Conservation (phyloP, 2,797 vertebrate genomes). For the Harpagifer antarcticus region DNA sequence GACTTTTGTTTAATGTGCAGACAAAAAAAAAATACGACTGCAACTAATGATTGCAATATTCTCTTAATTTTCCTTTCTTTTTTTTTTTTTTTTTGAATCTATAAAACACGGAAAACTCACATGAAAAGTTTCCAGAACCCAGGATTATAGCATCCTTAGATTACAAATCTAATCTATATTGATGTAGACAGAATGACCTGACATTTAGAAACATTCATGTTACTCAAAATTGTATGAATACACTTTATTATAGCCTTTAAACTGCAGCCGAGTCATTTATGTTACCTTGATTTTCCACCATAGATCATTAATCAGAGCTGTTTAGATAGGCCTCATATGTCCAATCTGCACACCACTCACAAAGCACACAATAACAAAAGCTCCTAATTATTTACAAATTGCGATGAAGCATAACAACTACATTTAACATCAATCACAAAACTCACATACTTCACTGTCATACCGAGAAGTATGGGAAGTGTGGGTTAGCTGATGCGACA, state of each 20-base stretch:
- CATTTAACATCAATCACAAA: constrained; percentile 35
- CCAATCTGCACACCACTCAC: neutral
- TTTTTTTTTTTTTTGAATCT: neutral
- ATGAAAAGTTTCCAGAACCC: too few relatives aligned
- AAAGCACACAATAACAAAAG: constrained; percentile 4
- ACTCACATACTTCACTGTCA: constrained; percentile 5
- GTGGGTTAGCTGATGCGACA: constrained; percentile 20
- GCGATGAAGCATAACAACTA: constrained; percentile 11
- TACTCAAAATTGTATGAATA: neutral
- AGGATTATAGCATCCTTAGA: neutral
- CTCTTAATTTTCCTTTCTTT: too few relatives aligned
- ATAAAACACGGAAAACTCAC: too few relatives aligned
- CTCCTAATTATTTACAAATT: constrained; percentile 33
- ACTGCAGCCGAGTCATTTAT: neutral
- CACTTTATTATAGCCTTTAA: neutral
- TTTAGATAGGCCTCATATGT: constrained; percentile 5
- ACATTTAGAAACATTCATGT: neutral
- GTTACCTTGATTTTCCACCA: neutral
- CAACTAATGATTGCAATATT: neutral
- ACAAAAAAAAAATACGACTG: neutral
- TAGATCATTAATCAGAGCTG: neutral
- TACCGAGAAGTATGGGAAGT: neutral
- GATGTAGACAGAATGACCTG: constrained; percentile 11
- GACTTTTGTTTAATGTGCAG: neutral
- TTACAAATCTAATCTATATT: neutral